Evolutionary conservation across 2,113 vertebrate species (phyloP), one percentile per base, ranked within the genome.

Genomic region (Sciurus niger): DNA sequence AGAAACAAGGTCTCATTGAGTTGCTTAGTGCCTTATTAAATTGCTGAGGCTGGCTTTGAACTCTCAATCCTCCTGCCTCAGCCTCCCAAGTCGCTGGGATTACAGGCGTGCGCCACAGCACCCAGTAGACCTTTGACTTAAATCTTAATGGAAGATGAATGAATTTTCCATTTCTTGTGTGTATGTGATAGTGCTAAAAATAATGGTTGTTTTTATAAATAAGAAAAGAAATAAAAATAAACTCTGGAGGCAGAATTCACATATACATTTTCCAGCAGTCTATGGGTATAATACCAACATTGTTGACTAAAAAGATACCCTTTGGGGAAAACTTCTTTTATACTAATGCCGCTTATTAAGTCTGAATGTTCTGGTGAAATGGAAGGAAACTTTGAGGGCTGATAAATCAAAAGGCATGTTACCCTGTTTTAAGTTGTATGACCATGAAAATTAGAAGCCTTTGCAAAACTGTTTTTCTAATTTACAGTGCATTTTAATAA

Each of bases 401-500:
- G 16, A 82, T 95, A 87, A 94, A 68, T 67, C 40, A 93, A 98
- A 93, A 78, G 58, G 3, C 51, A 48, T 78, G 80, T 18, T 32
- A 78, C 76, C 6, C 18, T 28, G 22, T 30, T 98, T 96, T 79
- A 40, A 80, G 58, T 97, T 80, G 93, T 96, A 24, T 94, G 92
- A 96, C 95, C 76, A 95, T 80, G 93, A 95, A 97, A 94, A 97
- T 96, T 72, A 84, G 85, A 68, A 68, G 58, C 67, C 78, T 98
- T 93, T 51, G 86, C 55, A 90, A 96, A 98, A 79, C 65, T 18
- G 22, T 78, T 97, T 96, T 96, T 92, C 28, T 95, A 95, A 53
- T 96, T 98, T 92, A 90, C 53, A n/a, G 60, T 86, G n/a, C 55
- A 95, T 97, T 97, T 97, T 97, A 97, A 95, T 58, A 80, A 91